These are phyloP conservation scores for Phycodurus eques DNA, from an alignment of 2,113 vertebrate species.

Conservation along the genomic window DNA sequence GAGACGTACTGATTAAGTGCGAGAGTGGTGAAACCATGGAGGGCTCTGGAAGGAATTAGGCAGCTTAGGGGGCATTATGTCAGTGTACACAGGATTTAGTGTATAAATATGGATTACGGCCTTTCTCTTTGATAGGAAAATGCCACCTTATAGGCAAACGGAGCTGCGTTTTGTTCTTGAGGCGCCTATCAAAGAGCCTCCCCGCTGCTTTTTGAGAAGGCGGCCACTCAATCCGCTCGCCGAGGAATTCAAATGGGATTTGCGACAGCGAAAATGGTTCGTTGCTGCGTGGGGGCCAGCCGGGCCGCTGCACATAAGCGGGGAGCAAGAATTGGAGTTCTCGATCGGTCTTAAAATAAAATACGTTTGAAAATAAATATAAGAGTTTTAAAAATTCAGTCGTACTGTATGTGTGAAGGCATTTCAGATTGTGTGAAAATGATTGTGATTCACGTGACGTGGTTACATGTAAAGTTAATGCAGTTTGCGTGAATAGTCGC, in stretches of 20 bases:
- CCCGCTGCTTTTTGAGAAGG: conserved; percentile 54
- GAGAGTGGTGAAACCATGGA: conserved; percentile 55
- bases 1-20: conserved; percentile 20
- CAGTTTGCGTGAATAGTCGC: no score
- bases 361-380: no score
- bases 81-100: conserved; percentile 73
- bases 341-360: no score
- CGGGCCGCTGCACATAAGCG: conserved; percentile 17
- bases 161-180: conserved; percentile 58
- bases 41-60: conserved; percentile 69
- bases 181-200: conserved; percentile 57
- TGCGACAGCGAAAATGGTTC: conserved; percentile 33
- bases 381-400: no score
- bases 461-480: no score
- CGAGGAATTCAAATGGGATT: conserved; percentile 52
- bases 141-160: conserved; percentile 63
- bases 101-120: conserved; percentile 72
- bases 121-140: conserved; percentile 71
- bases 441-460: no score
- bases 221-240: conserved; percentile 51
- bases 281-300: conserved; percentile 28
- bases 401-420: no score
- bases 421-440: no score
- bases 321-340: neutral
- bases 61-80: conserved; percentile 74